A percentile compares a stretch with the other conserved stretches of the same genome.
Conservation (phyloP, 2,888 invertebrate species). For the Halictus quadricinctus region DNA sequence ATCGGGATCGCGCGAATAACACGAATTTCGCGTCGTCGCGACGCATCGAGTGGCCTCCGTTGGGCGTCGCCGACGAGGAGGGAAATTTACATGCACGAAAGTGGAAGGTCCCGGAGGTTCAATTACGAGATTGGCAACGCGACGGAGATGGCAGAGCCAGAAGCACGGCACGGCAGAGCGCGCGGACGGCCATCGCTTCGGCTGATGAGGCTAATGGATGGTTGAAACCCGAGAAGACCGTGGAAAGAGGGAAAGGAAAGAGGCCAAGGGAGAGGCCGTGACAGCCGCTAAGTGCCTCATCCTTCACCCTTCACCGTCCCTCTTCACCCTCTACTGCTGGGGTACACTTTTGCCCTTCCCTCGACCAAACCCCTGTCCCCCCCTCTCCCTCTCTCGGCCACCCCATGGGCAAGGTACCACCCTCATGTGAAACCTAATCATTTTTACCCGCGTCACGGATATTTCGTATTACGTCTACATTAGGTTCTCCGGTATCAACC, state of each 20-base stretch:
- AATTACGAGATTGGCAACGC: conserved; percentile 78
- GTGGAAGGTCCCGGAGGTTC: conserved; percentile 72
- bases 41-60: conserved; percentile 29
- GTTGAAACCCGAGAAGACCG: conserved; percentile 79
- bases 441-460: conserved; percentile 74
- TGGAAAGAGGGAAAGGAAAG: conserved; percentile 72
- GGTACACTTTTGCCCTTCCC: conserved; percentile 30
- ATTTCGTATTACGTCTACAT: conserved; percentile 76
- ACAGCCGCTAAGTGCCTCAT: conserved; percentile 80
- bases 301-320: conserved; percentile 71
- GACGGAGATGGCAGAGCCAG: conserved; percentile 52
- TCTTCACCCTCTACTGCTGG: conserved; percentile 32
- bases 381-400: background rate
- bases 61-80: conserved; percentile 41
- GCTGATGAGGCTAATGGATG: conserved; percentile 82
- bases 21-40: conserved; percentile 16
- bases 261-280: conserved; percentile 78
- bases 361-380: background rate
- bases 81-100: conserved; percentile 65
- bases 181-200: conserved; percentile 76
- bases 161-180: conserved; percentile 38
- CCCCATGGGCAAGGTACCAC: conserved; percentile 36
- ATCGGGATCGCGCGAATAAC: conserved; percentile 16
- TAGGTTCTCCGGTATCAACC: conserved; percentile 67
- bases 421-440: conserved; percentile 79